Evolutionary conservation across 2,888 invertebrate genomes (phyloP).

Genomic region (Leucoptera coffeella): DNA sequence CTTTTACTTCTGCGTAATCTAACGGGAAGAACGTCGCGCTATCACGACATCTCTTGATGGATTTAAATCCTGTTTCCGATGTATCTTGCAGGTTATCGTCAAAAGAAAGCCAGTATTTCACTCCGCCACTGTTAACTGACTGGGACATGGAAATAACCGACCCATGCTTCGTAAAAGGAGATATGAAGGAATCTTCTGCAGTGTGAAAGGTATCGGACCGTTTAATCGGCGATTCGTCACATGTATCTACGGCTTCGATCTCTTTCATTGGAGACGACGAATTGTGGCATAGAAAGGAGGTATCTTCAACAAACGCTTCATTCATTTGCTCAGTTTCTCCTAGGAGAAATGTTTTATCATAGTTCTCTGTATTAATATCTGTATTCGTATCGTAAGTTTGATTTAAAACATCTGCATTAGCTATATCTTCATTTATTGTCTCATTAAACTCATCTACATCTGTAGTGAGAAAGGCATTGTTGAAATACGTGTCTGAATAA

Average conservation of each 20-base stretch:
- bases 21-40: no score
- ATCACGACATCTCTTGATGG: not conserved
- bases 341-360: not conserved
- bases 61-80: conserved; percentile 6
- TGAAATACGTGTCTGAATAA: no score
- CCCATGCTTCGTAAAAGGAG: conserved; percentile 24
- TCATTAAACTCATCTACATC: not conserved
- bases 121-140: conserved; percentile 25
- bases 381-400: not conserved
- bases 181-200: conserved; percentile 14
- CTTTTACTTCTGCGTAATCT: not conserved
- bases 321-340: conserved; percentile 16
- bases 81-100: conserved; percentile 14
- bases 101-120: conserved; percentile 42
- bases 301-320: conserved; percentile 24
- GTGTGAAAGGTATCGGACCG: conserved; percentile 8
- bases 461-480: no score
- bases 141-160: conserved; percentile 35
- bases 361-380: not conserved
- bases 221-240: conserved; percentile 21
- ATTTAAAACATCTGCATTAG: not conserved
- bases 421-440: not conserved
- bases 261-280: no score
- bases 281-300: conserved; percentile 6
- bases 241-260: no score